A percentile compares a stretch with the other conserved stretches of the same genome.
phyloP scores from a whole-genome alignment of 1,140 invertebrate species.

The Sinella curviseta region DNA sequence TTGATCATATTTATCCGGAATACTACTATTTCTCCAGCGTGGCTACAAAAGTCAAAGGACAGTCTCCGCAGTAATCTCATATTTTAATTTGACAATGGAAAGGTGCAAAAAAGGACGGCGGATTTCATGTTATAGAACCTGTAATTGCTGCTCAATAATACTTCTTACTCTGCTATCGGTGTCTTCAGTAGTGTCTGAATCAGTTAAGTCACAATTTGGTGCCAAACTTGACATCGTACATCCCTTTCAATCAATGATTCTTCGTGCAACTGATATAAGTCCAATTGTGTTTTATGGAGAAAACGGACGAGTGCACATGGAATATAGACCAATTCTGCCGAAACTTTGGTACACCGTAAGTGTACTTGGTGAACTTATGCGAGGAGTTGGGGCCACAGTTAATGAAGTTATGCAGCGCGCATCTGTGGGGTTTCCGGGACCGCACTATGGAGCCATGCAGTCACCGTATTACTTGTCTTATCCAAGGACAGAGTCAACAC shows the following conservation, averaged over 20 bases:
- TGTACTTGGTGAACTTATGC: not conserved
- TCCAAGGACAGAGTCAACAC: not conserved
- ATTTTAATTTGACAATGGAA: no score
- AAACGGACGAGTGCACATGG: not conserved
- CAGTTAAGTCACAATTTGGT: no score
- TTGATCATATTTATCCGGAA: no score
- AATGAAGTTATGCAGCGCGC: not conserved
- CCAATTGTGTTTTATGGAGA: constrained; percentile 8
- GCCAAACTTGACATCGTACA: not conserved
- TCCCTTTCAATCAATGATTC: not conserved
- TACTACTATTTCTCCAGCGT: no score
- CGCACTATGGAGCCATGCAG: not conserved
- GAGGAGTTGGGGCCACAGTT: not conserved
- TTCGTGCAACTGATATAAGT: not conserved
- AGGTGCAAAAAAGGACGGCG: no score
- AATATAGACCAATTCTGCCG: not conserved
- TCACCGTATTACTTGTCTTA: not conserved
- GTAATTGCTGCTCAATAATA: no score
- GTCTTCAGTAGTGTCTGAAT: no score
- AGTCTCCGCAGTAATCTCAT: no score
- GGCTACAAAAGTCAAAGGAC: no score
- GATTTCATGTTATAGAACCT: no score
- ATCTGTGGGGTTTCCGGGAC: not conserved
- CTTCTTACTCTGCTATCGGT: no score
- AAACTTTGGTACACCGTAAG: not conserved